Base-by-base conservation (phyloP, 2,888 invertebrate species). In the Calliphora vomitoria region DNA sequence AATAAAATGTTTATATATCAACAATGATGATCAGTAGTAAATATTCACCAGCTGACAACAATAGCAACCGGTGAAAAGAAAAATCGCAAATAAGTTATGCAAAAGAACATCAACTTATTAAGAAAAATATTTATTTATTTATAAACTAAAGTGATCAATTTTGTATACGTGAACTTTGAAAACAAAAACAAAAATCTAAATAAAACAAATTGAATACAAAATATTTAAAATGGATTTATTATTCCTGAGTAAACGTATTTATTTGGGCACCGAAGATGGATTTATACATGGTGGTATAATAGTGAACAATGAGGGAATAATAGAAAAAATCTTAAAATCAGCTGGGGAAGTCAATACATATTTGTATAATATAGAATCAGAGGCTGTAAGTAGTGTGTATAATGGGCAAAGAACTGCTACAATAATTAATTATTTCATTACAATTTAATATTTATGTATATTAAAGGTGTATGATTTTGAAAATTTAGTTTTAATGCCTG, bases 401-500 rank as follows among this genome's bases (percentile, higher is more conserved):
- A 35, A 35, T 5, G 6, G 4, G 35, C 35, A 35, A 35, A 35
- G 35, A 35, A 35, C 4, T 35, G 35, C 4, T 35, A 5, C 35
- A 35, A 35, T 35, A 5, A 35, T 35, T 35, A 5, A 4, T 5
- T 35, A 35, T 35, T 35, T 35, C 25, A 60, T 60, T 64, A 8
- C 4, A 58, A 20, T 25, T 58, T 13, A 25, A 25, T 25, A 25
- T 25, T 25, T 25, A 25, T 25, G 2, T 5, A 6, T 15, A 10
- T 68, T 58, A 53, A 20, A 94, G 93, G 90, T 94, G 10, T 93
- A 93, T 25, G 95, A 95, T 91, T 94, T 94, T 88, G 95, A 94
- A 0, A 92, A 94, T 85, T 91, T 94, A 87, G 93, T 95, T 0
- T 89, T 97, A 41, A 95, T 96, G 95, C 95, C 96, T 0, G 96